Evolutionary conservation across 2,113 vertebrate species (phyloP).

Genomic region (Psammodynastes pulverulentus): DNA sequence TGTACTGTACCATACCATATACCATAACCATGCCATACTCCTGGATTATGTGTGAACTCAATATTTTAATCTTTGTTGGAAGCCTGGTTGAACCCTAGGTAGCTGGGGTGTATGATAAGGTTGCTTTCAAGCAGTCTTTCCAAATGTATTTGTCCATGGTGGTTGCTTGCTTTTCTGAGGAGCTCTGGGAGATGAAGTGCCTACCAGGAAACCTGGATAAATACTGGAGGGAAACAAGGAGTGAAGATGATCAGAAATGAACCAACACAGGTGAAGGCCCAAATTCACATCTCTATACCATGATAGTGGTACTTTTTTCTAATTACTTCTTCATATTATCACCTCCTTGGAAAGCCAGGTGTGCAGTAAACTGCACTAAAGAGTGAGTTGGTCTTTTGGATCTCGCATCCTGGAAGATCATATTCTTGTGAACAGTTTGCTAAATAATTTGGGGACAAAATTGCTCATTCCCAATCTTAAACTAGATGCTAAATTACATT

Average conservation of each 20-base stretch:
- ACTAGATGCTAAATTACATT: not conserved
- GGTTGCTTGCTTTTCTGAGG: not conserved
- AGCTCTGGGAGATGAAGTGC: not conserved
- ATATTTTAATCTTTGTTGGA: not conserved
- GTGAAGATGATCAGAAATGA: not conserved
- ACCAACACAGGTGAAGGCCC: not conserved
- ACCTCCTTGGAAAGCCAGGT: not conserved
- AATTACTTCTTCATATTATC: not conserved
- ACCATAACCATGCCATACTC: not conserved
- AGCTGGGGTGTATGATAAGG: not conserved
- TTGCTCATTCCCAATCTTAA: not conserved
- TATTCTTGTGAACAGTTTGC: not conserved
- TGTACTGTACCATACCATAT: no score
- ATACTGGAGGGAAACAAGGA: not conserved
- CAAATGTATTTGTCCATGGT: not conserved
- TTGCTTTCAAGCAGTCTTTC: not conserved
- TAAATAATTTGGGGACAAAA: not conserved
- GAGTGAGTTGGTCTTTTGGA: not conserved
- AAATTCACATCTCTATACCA: not conserved
- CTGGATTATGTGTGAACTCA: not conserved
- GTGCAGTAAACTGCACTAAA: not conserved
- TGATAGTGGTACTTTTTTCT: not conserved
- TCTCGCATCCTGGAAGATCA: not conserved
- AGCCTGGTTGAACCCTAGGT: not conserved
- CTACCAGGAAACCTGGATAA: not conserved